Evolutionary conservation across 2,113 vertebrate genomes (phyloP).

Genomic region (Aegotheles bennettii): DNA sequence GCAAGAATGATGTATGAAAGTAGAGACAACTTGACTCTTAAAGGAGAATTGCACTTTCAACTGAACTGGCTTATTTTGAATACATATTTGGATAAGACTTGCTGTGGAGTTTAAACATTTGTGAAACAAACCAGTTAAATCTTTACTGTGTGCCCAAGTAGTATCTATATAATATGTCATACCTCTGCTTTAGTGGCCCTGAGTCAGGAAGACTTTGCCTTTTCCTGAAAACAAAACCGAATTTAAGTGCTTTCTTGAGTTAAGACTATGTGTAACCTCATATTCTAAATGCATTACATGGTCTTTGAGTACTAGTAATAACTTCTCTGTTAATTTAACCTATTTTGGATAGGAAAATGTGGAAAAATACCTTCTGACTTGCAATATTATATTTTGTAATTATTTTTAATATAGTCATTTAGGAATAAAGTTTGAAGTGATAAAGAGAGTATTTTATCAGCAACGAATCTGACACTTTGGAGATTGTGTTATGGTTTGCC

Average conservation of each 20-base stretch:
- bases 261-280: neutral
- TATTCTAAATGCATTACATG: neutral
- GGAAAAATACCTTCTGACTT: conserved; percentile 17
- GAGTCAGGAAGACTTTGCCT: neutral
- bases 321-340: neutral
- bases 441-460: neutral
- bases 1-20: neutral
- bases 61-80: neutral
- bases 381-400: conserved; percentile 48
- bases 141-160: neutral
- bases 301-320: conserved; percentile 1
- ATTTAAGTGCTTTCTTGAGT: neutral
- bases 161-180: neutral
- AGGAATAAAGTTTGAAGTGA: conserved; percentile 26
- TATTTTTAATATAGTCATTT: conserved; percentile 29
- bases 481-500: neutral
- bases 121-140: neutral
- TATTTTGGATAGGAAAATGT: conserved; percentile 27
- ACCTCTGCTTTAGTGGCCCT: neutral
- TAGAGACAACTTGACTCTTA: neutral
- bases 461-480: neutral
- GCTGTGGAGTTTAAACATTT: neutral
- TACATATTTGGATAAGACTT: neutral
- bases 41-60: neutral
- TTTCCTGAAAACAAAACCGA: neutral